phyloP scores from a whole-genome alignment of 2,113 vertebrate species.

The Agelaius phoeniceus region DNA sequence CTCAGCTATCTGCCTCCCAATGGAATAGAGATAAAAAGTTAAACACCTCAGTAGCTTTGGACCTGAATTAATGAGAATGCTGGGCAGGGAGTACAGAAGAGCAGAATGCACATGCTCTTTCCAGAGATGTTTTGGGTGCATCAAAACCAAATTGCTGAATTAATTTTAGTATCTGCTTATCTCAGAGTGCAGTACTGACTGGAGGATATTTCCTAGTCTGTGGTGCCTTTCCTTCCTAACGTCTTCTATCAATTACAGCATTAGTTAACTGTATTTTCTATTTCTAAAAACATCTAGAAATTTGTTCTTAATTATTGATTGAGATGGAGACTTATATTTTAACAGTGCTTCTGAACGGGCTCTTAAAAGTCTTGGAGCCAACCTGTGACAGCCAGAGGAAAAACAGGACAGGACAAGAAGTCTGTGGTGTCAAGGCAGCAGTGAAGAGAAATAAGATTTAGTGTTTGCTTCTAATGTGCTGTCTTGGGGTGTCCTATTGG shows the following conservation, averaged over 20 bases:
- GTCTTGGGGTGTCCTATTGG: background rate
- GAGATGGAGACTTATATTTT: background rate
- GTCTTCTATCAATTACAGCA: background rate
- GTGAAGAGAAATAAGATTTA: background rate
- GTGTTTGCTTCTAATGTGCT: background rate
- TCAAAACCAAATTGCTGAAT: background rate
- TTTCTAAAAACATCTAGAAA: constrained; percentile 6
- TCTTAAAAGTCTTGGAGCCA: background rate
- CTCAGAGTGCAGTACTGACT: background rate
- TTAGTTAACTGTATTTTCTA: background rate
- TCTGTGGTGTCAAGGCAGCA: background rate
- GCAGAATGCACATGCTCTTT: background rate
- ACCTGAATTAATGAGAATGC: background rate
- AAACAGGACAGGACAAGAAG: background rate
- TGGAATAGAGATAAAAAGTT: background rate
- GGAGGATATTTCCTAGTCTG: background rate
- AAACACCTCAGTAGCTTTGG: background rate
- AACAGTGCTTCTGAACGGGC: background rate
- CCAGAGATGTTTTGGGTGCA: background rate
- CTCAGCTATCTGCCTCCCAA: background rate
- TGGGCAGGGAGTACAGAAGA: background rate
- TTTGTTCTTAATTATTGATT: constrained; percentile 6
- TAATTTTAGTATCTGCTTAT: background rate
- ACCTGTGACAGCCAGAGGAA: constrained; percentile 1
- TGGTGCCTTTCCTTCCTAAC: background rate